Base-by-base conservation (phyloP, 1,140 invertebrate genomes). In the Adoxophyes honmai region DNA sequence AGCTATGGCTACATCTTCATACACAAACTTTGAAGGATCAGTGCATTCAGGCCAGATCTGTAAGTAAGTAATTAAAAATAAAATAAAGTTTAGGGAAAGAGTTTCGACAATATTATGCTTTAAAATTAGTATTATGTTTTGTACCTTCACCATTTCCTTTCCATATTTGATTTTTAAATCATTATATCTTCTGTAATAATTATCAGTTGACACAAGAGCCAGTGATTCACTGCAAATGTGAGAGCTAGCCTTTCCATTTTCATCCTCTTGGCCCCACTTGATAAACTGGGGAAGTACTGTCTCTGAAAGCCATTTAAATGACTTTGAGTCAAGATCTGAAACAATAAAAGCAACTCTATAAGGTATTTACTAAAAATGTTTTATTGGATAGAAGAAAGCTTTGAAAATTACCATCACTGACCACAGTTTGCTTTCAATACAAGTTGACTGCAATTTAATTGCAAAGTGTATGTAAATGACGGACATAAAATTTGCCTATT, bases 1-100 rank as follows among this genome's bases (percentile, higher is more conserved):
- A 10, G 97, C 97, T 72, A 99, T 99, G 4, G 96, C 97, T 58
- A 99, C 91, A 83, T 99, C 98, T 91, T 99, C 98, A 90, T 95
- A 98, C 4, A 99, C 95, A 91, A 96, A 98, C 88, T 99, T 99
- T 35, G 93, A 76, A 9, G 98, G 97, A 90, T 99, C 96, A 34
- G 98, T 99, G 64, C 91, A 94, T 89, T 98, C 96, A 13, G 94
- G 92, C 97, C 97, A 98, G 56, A 92, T 92, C 90, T 93, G 71
- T 21, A 58, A 48, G 10, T 4, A 51, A 16, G 51, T 33, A 14
- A 7, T 51, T 55, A 33, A 52, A 48, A 48, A 16, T 5, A 48
- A 16, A 16, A n/a, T n/a, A n/a, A n/a, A n/a, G n/a, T n/a, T n/a
- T n/a, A n/a, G n/a, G n/a, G n/a, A n/a, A n/a, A n/a, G n/a, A n/a